Base-by-base conservation (phyloP, 2,888 invertebrate species). In the Sesamia inferens region DNA sequence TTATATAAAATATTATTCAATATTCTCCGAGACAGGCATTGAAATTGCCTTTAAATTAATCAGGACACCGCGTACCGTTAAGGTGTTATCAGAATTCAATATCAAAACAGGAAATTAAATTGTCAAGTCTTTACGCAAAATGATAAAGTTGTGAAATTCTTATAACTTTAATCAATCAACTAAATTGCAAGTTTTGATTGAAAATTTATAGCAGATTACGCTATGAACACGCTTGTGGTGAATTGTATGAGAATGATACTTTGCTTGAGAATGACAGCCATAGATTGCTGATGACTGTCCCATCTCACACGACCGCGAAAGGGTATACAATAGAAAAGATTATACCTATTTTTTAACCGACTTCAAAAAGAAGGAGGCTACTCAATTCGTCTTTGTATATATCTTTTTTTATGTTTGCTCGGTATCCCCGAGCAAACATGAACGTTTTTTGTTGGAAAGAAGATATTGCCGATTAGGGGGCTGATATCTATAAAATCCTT, bases 21-120 rank as follows among this genome's bases (percentile, higher is more conserved):
- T 24, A 16, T 31, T 70, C 69, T 24, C 0, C 24, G 54, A 58
- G 73, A 64, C n/a, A 61, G 5, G 19, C 55, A 65, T 22, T 31
- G 58, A 68, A 70, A 76, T 19, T 57, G 31, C 51, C 62, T 68
- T 59, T 55, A 76, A 84, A 86, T 76, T 75, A 48, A 76, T 79
- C 63, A 22, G 51, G 8, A 10, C n/a, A 54, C 51, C n/a, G 51
- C n/a, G 51, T 51, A n/a, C 51, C 51, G 10, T 51, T 51, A 51
- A 71, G 65, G 42, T 48, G 67, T 73, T 79, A 79, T 79, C 82
- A 71, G 71, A 55, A 64, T 76, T 73, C 71, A 74, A 85, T 74
- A 81, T 77, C 76, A 66, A 65, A 71, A 78, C 79, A 80, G 82
- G 85, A 86, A 86, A 86, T 85, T 85, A 74, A 75, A 85, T 71